Conservation (phyloP, 1,140 invertebrate genomes). For the Drosophila obscura region DNA sequence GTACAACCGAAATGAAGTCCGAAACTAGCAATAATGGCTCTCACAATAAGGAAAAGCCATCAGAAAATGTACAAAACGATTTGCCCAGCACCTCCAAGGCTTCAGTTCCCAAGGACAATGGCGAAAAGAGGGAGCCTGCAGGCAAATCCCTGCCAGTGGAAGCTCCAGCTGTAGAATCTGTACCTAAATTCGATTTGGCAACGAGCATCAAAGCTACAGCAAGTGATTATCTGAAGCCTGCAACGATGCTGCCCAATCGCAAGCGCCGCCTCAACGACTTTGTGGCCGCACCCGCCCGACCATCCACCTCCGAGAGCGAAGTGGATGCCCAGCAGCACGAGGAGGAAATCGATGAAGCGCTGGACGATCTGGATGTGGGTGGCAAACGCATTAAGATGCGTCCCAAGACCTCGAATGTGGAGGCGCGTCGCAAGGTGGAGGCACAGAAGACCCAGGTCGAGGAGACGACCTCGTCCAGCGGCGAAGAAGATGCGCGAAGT, state of each 20-base stretch:
- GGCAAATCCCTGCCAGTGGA: background rate
- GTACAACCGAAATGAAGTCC: background rate
- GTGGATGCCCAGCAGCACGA: conserved; percentile 55
- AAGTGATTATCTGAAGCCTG: background rate
- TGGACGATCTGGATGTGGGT: conserved; percentile 83
- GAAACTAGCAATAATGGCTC: background rate
- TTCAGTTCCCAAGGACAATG: background rate
- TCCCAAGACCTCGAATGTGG: conserved; percentile 85
- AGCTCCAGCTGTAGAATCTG: background rate
- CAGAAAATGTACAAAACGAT: conserved; percentile 22
- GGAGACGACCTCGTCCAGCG: conserved; percentile 84
- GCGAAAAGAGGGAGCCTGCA: background rate
- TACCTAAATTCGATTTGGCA: background rate
- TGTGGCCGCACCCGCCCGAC: conserved; percentile 34
- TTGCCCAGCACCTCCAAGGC: conserved; percentile 32
- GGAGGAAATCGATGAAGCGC: conserved; percentile 81
- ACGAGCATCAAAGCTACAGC: background rate
- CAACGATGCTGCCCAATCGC: conserved; percentile 41
- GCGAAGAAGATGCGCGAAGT: conserved; percentile 82
- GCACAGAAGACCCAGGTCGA: conserved; percentile 85
- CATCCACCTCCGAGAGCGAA: conserved; percentile 75
- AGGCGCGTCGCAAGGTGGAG: conserved; percentile 86
- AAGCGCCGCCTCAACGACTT: conserved; percentile 68
- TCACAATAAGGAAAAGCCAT: background rate
- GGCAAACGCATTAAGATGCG: conserved; percentile 86